phyloP scores from a whole-genome alignment of 1,140 invertebrate species.

The Metaphire vulgaris region DNA sequence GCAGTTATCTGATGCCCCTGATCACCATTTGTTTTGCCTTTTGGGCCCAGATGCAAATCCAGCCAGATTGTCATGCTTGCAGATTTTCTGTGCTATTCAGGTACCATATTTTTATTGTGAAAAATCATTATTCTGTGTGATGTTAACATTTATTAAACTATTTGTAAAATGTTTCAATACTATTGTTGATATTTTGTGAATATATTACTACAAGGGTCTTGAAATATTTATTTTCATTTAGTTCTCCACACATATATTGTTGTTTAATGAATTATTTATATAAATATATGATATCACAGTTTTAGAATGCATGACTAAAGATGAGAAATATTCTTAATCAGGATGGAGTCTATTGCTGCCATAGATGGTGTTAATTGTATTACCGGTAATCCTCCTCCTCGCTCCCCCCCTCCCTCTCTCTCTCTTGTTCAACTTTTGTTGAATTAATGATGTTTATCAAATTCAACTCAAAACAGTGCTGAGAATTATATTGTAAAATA shows the following conservation, averaged over 20 bases:
- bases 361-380: no score
- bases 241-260: background rate
- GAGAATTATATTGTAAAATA: background rate
- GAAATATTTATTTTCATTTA: background rate
- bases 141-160: background rate
- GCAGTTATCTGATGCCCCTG: conserved; percentile 96
- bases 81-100: conserved; percentile 85
- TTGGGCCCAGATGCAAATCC: conserved; percentile 55
- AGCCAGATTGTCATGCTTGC: conserved; percentile 65
- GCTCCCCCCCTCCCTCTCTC: no score
- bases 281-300: no score
- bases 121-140: background rate
- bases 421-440: no score
- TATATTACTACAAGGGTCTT: background rate
- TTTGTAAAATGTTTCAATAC: background rate
- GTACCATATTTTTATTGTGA: conserved; percentile 44
- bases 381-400: no score
- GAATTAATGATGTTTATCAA: no score
- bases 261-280: background rate
- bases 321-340: no score
- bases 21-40: conserved; percentile 74
- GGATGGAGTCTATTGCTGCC: no score
- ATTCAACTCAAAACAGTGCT: no score
- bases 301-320: no score
- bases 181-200: background rate